Percentiles rank a stretch among this genome's conserved stretches.
Conservation (phyloP, 2,797 vertebrate genomes). For the Anolis apletophallus region DNA sequence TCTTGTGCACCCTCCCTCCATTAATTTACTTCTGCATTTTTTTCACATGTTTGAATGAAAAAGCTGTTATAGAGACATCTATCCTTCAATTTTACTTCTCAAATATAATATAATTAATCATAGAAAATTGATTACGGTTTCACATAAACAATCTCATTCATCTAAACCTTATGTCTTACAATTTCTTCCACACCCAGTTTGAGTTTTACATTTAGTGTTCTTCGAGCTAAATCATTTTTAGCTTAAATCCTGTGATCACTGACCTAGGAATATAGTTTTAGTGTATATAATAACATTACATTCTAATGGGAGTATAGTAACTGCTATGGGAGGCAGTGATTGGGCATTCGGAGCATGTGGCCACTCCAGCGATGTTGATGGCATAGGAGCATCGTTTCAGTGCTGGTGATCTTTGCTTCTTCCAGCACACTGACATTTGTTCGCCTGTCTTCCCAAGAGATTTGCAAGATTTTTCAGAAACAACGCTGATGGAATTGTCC, state of each 20-base stretch:
- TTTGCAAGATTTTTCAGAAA: too few species aligned
- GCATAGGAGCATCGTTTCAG: too few species aligned
- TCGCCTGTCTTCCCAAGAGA: too few species aligned
- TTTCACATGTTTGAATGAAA: neutral
- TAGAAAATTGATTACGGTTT: neutral
- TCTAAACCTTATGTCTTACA: neutral
- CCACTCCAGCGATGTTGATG: too few species aligned
- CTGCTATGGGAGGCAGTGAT: too few species aligned
- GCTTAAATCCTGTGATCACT: neutral
- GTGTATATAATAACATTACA: neutral
- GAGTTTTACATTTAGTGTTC: neutral
- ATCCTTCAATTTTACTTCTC: neutral
- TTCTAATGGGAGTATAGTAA: too few species aligned
- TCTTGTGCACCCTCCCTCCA: fast-evolving
- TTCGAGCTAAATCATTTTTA: neutral
- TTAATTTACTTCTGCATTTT: neutral
- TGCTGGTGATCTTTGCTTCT: too few species aligned
- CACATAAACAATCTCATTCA: neutral
- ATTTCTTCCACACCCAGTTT: neutral
- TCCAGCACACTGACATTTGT: too few species aligned
- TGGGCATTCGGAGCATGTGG: too few species aligned
- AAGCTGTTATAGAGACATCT: neutral
- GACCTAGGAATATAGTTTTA: neutral
- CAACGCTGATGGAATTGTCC: too few species aligned
- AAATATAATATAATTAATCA: too few species aligned